Evolutionary conservation across 1,140 invertebrate genomes (phyloP), one percentile per base, ranked within the genome.

Genomic region (Musca domestica): DNA sequence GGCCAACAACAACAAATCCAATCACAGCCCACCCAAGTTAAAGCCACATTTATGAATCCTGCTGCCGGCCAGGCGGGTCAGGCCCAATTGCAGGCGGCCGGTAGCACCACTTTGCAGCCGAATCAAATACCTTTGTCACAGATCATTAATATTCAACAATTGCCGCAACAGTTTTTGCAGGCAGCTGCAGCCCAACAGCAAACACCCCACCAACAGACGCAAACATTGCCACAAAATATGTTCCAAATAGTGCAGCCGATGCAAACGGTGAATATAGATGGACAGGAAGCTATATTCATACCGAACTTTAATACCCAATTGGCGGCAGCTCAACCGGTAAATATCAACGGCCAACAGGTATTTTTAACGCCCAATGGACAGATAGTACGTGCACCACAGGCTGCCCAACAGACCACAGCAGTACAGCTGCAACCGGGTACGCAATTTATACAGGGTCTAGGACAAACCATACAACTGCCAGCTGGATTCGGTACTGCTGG

Each of bases 251-350:
- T 82, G n/a, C 80, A 81, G 51, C 80, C 80, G 46, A 90, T 95
- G 87, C 94, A 96, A 81, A 92, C 93, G 0, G 91, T 97, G 9
- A 95, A 92, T 20, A 91, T 96, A 6, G 94, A 96, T 81, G 94
- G 94, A 0, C 94, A 96, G 76, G 95, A 96, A 77, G 93, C 94
- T 0, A 86, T 96, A 22, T 93, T 96, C 79, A 93, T 95, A 75
- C 94, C 92, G 52, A 82, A 82, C 69, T 70, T 81, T 5, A 67
- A 66, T 47, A 63, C 78, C 0, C 80, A 81, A 49, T 41, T 74
- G 9, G 71, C 74, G 15, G 73, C 78, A 1, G 72, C 78, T 0
- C 80, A 82, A 46, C 70, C 78, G 0, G 72, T 82, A 1, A 80
- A 81, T 46, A 74, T 81, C 6, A 81, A 81, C 54, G 78, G 78